Base-by-base conservation (phyloP, 1,140 invertebrate genomes). In the Diorhabda sublineata region DNA sequence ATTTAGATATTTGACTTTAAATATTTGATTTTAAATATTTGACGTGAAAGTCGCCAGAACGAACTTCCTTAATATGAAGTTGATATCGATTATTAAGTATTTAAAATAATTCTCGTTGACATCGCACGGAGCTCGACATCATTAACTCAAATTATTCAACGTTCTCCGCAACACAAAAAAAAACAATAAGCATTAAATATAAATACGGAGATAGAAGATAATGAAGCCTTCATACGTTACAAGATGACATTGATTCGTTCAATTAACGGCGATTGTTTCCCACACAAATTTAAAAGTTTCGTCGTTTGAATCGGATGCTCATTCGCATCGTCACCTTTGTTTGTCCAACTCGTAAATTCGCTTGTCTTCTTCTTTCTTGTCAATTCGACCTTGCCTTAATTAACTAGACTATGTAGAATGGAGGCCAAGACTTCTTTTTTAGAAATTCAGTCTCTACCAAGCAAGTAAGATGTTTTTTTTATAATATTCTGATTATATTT, bases 251-350 rank as follows among this genome's bases (percentile, higher is more conserved):
- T 52, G 47, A 52, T 52, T 52, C n/a, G 47, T 52, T 52, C 47
- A 52, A 52, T 52, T 52, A 52, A 52, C 47, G n/a, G n/a, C 47
- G 47, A 52, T 52, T 52, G 47, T 52, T 52, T 52, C 47, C 47
- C 47, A 52, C 47, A 52, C 47, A 52, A 52, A 6, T 52, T 52
- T 26, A 26, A 52, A 52, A 52, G 6, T 52, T 52, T 52, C 47
- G 47, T 52, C 47, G 47, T 52, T 52, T 52, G 47, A 52, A 52
- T 52, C n/a, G 6, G 47, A 52, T n/a, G 47, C 47, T 52, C 6
- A 52, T 52, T 52, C 47, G 47, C 47, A 52, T 52, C 47, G 47
- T 52, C 47, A 52, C 47, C 47, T 52, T 52, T 52, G 47, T 52
- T 52, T 52, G 47, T 52, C 47, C 6, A 52, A n/a, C 47, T 52